Conservation (phyloP, 2,888 invertebrate genomes). For the Gymnosoma rotundatum region DNA sequence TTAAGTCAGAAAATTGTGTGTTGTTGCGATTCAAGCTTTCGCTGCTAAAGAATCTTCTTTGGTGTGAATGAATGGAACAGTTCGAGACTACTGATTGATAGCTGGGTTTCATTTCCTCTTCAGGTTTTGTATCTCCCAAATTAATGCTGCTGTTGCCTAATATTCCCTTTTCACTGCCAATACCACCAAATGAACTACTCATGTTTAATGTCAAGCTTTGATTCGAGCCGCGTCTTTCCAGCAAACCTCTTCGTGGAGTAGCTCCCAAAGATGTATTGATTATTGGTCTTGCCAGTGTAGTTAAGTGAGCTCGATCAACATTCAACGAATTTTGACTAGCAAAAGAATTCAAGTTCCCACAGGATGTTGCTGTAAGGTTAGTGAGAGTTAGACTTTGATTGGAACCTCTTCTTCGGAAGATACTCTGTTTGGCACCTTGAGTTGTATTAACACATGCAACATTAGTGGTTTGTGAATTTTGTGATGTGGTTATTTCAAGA, state of each 20-base stretch:
- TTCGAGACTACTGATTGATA: conserved; percentile 56
- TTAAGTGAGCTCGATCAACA: conserved; percentile 69
- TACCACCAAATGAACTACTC: conserved; percentile 72
- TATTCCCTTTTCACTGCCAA: conserved; percentile 72
- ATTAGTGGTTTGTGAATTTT: conserved; percentile 69
- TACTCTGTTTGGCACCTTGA: conserved; percentile 85
- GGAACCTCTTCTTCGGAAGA: conserved; percentile 79
- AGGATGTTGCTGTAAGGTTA: conserved; percentile 81
- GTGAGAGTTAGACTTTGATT: conserved; percentile 71
- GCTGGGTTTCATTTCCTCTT: conserved; percentile 40
- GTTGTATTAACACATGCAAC: conserved; percentile 72
- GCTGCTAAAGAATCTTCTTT: conserved; percentile 81
- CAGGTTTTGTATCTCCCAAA: conserved; percentile 68
- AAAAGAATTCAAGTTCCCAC: conserved; percentile 83
- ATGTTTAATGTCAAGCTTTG: conserved; percentile 93
- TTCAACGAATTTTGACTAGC: conserved; percentile 84
- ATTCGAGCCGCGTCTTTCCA: conserved; percentile 94
- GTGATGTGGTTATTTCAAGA: conserved; percentile 72
- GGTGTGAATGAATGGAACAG: conserved; percentile 77
- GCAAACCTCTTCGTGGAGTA: conserved; percentile 85
- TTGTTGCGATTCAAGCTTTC: conserved; percentile 79
- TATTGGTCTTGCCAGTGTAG: conserved; percentile 52
- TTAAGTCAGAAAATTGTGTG: conserved; percentile 78
- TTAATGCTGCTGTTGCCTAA: conserved; percentile 67
- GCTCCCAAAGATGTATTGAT: conserved; percentile 67